phyloP scores from a whole-genome alignment of 2,888 invertebrate genomes.

The Caenorhabditis drosophilae region DNA sequence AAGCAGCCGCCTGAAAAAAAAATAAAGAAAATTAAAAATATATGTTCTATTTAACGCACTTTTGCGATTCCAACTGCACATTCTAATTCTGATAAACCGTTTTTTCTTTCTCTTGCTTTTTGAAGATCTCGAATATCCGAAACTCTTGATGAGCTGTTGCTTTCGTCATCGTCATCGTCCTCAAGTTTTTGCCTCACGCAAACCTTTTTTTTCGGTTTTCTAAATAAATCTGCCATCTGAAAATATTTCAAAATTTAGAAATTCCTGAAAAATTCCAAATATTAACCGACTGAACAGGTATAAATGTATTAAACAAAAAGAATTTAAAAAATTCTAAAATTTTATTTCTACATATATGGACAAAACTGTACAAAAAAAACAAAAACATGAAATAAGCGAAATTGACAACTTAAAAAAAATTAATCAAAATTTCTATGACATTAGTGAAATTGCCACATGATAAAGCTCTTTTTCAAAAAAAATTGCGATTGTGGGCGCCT shows the following conservation, averaged over 20 bases:
- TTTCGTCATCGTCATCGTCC: constrained; percentile 22
- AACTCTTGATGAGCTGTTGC: constrained; percentile 29
- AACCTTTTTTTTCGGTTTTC: constrained; percentile 23
- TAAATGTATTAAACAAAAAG: too few species aligned
- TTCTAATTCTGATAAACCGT: constrained; percentile 64
- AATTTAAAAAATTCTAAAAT: too few species aligned
- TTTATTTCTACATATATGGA: too few species aligned
- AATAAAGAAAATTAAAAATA: constrained; percentile 1
- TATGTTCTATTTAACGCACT: background rate
- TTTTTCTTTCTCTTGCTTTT: constrained; percentile 54
- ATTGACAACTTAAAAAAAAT: too few species aligned
- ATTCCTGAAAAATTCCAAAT: background rate
- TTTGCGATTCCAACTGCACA: constrained; percentile 65
- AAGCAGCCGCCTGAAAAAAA: constrained; percentile 31
- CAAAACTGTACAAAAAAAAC: too few species aligned
- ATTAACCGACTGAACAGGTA: background rate
- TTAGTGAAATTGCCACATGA: too few species aligned
- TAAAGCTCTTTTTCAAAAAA: too few species aligned
- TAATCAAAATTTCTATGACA: too few species aligned
- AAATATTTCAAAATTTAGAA: background rate
- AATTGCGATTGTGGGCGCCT: too few species aligned
- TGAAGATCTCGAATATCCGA: constrained; percentile 65
- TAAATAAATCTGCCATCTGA: constrained; percentile 29
- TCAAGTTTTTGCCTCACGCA: constrained; percentile 17
- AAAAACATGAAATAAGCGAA: too few species aligned